These are phyloP conservation scores for Papilio glaucus DNA, from an alignment of 1,140 invertebrate genomes.

Conservation along the genomic window DNA sequence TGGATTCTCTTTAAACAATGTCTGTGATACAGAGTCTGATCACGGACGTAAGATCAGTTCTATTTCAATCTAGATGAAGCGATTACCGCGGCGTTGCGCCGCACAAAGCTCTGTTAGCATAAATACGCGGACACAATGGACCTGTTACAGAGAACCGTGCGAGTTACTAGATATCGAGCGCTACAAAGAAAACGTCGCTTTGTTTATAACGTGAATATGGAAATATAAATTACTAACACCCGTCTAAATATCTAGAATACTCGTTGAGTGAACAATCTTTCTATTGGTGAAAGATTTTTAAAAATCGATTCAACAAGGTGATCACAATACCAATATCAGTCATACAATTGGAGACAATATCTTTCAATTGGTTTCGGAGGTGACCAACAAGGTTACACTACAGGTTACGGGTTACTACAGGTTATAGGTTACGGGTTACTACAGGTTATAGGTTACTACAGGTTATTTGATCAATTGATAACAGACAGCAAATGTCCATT, in stretches of 20 bases:
- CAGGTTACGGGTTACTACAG: too few relatives aligned
- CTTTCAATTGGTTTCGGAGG: constrained; percentile 1
- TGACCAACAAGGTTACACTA: constrained; percentile 13
- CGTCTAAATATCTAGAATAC: too few relatives aligned
- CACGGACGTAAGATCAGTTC: not conserved
- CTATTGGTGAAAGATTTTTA: too few relatives aligned
- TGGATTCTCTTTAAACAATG: not conserved
- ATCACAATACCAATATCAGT: too few relatives aligned
- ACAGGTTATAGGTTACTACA: too few relatives aligned
- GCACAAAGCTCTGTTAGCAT: constrained; percentile 14
- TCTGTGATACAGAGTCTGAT: not conserved
- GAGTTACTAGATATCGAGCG: not conserved
- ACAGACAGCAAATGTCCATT: not conserved
- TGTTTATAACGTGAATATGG: too few relatives aligned
- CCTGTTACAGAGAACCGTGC: not conserved
- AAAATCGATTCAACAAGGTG: too few relatives aligned
- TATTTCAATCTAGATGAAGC: constrained; percentile 17
- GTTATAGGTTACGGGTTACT: too few relatives aligned
- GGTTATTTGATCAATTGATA: not conserved
- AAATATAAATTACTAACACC: too few relatives aligned
- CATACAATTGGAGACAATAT: not conserved
- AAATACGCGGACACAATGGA: not conserved
- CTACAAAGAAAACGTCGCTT: not conserved
- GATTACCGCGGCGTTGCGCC: not conserved
- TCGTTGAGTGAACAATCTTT: too few relatives aligned